Base-by-base conservation (phyloP, 2,113 vertebrate species). In the Asarcornis scutulata region DNA sequence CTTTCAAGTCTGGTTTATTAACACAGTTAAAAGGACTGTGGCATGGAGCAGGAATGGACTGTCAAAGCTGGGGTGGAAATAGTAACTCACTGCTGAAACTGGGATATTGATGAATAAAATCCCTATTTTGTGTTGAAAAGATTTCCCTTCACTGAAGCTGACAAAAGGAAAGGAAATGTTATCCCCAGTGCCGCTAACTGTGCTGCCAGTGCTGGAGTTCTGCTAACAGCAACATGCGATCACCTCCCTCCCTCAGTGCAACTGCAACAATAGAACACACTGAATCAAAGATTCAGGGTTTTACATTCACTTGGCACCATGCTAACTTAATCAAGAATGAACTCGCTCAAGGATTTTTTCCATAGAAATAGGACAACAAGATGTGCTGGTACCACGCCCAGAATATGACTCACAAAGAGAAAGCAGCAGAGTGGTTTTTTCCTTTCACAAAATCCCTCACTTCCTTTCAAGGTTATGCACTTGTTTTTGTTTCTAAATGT, bases 341-440 rank as follows among this genome's bases (percentile, higher is more conserved):
- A 91, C 93, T 94, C 83, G 91, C 88, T 93, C 38, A 90, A 93
- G 77, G 80, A 95, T 92, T 95, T 93, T 95, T 96, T 96, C 96
- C 85, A 85, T 38, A 83, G 77, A 94, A 97, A 78, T 85, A 89
- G 80, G 96, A 89, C 89, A 96, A 93, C 77, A 91, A 88, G 86
- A 52, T 0, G 0, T 95, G 80, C 83, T 95, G 89, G 83, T 95
- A 85, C 90, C 86, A 91, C 78, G 96, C 83, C 93, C 92, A 89
- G 96, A 78, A 53, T 32, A 69, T 96, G 96, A 96, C 75, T 97
- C 96, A 94, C 75, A 92, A 89, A 81, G 48, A 89, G 78, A 95
- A 92, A 91, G 79, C 64, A 82, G 69, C 62, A 86, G 64, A 84
- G 79, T 18, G 17, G 20, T 46, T 80, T 91, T 82, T 86, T 34